These are phyloP conservation scores for Cantharis rustica DNA, from an alignment of 2,888 invertebrate genomes.

Conservation along the genomic window DNA sequence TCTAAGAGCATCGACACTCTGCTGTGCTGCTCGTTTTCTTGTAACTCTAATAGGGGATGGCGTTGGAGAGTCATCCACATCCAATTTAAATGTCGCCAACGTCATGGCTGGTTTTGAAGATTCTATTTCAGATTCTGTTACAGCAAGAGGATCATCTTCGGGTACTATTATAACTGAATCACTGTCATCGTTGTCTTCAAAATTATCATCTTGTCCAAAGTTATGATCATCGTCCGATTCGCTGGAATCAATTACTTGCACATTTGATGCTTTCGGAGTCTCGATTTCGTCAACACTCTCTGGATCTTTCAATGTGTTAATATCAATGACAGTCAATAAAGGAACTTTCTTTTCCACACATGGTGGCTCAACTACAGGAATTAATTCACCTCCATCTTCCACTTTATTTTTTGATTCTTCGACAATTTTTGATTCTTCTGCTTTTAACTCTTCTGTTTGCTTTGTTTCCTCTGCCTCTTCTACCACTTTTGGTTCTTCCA, in stretches of 20 bases:
- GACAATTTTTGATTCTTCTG: slow-evolving; percentile 2
- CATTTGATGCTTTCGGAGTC: neutral
- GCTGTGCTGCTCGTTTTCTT: slow-evolving; percentile 41
- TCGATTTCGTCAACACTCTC: neutral
- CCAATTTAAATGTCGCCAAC: slow-evolving; percentile 36
- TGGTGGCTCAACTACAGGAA: slow-evolving; percentile 24
- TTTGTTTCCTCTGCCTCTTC: slow-evolving; percentile 1
- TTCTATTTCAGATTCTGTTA: slow-evolving; percentile 44
- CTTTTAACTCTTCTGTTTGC: slow-evolving; percentile 12
- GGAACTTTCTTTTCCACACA: slow-evolving; percentile 33
- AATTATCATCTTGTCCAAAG: neutral
- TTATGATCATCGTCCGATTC: neutral
- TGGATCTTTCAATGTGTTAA: slow-evolving; percentile 34
- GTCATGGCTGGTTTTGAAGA: slow-evolving; percentile 19
- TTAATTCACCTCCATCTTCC: neutral
- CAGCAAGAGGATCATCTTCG: slow-evolving; percentile 52
- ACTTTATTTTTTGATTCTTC: neutral
- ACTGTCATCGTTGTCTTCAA: slow-evolving; percentile 21
- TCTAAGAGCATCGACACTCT: slow-evolving; percentile 21
- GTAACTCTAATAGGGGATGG: slow-evolving; percentile 27
- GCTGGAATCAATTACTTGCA: neutral
- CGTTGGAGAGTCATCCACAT: slow-evolving; percentile 31
- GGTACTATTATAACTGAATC: slow-evolving; percentile 36
- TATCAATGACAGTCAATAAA: slow-evolving; percentile 36
- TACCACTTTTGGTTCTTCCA: slow-evolving; percentile 5